phyloP scores from a whole-genome alignment of 2,888 invertebrate genomes.

The Cyclophora albipunctata region DNA sequence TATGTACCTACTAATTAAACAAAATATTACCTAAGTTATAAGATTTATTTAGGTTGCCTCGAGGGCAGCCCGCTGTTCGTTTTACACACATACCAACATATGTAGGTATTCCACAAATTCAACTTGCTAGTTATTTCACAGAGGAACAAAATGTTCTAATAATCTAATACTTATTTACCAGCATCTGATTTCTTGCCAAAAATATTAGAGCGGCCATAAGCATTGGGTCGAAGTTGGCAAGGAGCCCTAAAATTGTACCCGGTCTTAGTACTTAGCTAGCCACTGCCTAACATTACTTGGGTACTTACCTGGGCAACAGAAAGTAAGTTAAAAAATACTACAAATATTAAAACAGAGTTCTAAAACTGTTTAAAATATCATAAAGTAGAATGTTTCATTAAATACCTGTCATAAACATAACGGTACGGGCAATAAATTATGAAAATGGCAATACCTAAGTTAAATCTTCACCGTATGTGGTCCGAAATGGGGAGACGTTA shows the following conservation, averaged over 20 bases:
- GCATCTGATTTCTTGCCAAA: conserved; percentile 13
- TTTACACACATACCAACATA: too few species aligned
- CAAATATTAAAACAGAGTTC: too few species aligned
- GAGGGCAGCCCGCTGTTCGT: too few species aligned
- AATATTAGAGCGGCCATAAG: conserved; percentile 10
- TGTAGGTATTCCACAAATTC: too few species aligned
- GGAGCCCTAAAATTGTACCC: conserved; percentile 12
- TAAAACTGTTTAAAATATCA: too few species aligned
- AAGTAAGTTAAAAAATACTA: too few species aligned
- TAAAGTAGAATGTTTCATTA: too few species aligned
- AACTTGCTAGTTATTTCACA: too few species aligned
- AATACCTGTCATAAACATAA: background rate
- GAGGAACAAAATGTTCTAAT: background rate
- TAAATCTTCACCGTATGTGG: conserved; percentile 3
- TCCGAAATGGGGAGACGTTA: conserved; percentile 16
- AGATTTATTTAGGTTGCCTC: too few species aligned
- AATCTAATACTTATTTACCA: conserved; percentile 7
- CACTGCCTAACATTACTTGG: conserved; percentile 7
- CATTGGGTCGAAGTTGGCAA: conserved; percentile 14
- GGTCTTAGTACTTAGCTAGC: conserved; percentile 10
- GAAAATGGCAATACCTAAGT: too few species aligned
- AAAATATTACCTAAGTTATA: too few species aligned
- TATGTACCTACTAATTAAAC: too few species aligned
- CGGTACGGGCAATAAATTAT: conserved; percentile 4
- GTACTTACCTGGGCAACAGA: background rate